A percentile compares a stretch with the other conserved stretches of the same genome.
These are phyloP conservation scores for Oopsacas minuta DNA, from an alignment of 37 sponge, comb jelly and placozoan species.

Conservation along the genomic window DNA sequence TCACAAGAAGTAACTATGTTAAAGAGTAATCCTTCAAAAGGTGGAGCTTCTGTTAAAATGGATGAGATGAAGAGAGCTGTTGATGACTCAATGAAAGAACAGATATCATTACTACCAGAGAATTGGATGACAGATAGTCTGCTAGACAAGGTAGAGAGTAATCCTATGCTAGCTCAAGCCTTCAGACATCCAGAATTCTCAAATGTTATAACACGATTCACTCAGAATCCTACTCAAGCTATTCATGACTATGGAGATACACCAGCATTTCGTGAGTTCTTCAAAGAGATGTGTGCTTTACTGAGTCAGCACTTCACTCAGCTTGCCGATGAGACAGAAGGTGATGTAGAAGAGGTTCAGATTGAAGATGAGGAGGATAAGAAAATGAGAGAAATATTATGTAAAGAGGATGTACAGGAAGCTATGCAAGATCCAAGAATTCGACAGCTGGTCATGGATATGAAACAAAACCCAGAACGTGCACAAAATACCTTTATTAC, in stretches of 20 bases:
- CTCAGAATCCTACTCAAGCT: constrained; percentile 35
- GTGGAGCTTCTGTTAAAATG: background rate
- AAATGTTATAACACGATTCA: constrained; percentile 31
- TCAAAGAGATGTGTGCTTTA: constrained; percentile 50
- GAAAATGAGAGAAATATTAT: constrained; percentile 27
- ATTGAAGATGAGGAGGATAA: constrained; percentile 28
- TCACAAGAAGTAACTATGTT: background rate
- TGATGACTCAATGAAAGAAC: background rate
- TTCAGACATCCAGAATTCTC: constrained; percentile 43
- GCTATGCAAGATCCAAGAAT: constrained; percentile 35
- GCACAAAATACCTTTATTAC: constrained; percentile 30
- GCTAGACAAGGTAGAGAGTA: constrained; percentile 40
- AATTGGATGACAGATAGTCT: constrained; percentile 69
- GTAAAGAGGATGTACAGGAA: constrained; percentile 27
- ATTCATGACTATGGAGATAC: constrained; percentile 22
- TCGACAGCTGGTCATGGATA: constrained; percentile 22
- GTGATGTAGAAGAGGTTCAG: background rate
- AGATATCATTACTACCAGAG: background rate
- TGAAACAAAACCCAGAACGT: constrained; percentile 26
- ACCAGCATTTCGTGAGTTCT: constrained; percentile 31
- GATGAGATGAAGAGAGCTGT: background rate
- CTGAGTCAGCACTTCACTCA: constrained; percentile 63
- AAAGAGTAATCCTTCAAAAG: background rate
- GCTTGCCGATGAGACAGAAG: constrained; percentile 35
- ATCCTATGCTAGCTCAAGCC: constrained; percentile 39